phyloP scores from a whole-genome alignment of 2,888 invertebrate genomes.

The Pycnomerus fuliginosus region DNA sequence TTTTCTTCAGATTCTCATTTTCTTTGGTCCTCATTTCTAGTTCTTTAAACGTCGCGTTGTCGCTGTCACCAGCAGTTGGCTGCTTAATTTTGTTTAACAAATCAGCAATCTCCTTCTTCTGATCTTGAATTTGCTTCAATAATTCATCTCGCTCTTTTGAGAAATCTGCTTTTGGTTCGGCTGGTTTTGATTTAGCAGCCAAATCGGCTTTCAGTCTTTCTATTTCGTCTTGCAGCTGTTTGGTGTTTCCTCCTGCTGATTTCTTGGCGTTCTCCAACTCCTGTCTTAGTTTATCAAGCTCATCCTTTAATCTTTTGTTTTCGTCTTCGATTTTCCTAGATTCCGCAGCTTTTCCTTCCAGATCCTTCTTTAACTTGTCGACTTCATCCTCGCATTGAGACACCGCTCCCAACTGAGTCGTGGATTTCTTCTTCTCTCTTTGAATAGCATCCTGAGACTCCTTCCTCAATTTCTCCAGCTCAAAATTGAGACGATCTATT shows the following conservation, averaged over 20 bases:
- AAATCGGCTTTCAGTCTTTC: neutral
- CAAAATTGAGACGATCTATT: conserved; percentile 10
- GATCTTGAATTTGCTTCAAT: conserved; percentile 32
- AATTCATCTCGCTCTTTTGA: conserved; percentile 36
- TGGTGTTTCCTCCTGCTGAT: conserved; percentile 24
- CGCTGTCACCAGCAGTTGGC: conserved; percentile 13
- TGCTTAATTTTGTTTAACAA: conserved; percentile 35
- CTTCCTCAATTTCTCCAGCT: conserved; percentile 9
- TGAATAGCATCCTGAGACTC: conserved; percentile 16
- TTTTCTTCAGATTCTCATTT: conserved; percentile 37
- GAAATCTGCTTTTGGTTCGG: conserved; percentile 10
- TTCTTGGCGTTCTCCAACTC: neutral
- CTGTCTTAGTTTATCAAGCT: conserved; percentile 11
- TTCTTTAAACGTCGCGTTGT: conserved; percentile 12
- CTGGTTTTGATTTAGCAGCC: neutral
- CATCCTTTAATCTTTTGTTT: conserved; percentile 16
- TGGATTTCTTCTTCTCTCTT: conserved; percentile 21
- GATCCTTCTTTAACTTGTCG: conserved; percentile 20
- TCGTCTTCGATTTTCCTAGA: conserved; percentile 13
- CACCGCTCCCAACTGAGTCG: conserved; percentile 14
- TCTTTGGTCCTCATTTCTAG: conserved; percentile 36
- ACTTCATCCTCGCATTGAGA: conserved; percentile 15
- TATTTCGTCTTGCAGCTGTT: conserved; percentile 12
- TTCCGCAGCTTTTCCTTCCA: conserved; percentile 1
- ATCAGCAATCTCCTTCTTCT: conserved; percentile 33